A percentile compares a stretch with the other conserved stretches of the same genome.
Conservation (phyloP, 1,140 invertebrate species). For the Potamilus streckersoni region DNA sequence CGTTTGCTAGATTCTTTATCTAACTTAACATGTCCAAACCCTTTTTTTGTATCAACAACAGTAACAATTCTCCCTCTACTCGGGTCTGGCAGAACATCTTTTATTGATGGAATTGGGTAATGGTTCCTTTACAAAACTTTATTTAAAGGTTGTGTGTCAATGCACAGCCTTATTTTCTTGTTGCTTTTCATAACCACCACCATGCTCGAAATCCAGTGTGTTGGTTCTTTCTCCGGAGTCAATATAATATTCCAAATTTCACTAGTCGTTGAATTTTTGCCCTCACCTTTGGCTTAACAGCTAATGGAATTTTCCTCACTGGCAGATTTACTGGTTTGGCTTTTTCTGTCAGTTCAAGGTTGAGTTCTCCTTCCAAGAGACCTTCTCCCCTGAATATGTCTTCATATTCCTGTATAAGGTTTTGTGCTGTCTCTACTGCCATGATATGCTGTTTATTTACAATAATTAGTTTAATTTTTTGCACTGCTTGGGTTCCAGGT, state of each 20-base stretch:
- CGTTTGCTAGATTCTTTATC: constrained; percentile 45
- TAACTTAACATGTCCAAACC: constrained; percentile 49
- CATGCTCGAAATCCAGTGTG: constrained; percentile 23
- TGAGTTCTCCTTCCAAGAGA: neutral
- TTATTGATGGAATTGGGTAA: neutral
- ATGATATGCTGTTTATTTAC: too few species aligned
- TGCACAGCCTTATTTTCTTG: constrained; percentile 34
- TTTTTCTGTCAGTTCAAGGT: neutral
- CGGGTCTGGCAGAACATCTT: constrained; percentile 13
- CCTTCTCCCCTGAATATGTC: too few species aligned
- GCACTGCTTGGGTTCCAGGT: too few species aligned
- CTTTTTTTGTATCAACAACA: constrained; percentile 24
- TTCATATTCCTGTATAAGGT: too few species aligned
- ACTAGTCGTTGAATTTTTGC: neutral
- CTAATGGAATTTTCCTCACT: neutral
- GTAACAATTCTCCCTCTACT: constrained; percentile 7
- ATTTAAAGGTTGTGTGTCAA: constrained; percentile 40
- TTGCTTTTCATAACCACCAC: too few species aligned
- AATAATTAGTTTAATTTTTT: too few species aligned
- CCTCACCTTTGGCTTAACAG: neutral
- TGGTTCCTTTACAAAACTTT: constrained; percentile 6
- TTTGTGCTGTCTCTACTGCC: too few species aligned
- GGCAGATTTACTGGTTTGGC: neutral
- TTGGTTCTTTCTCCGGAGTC: constrained; percentile 36
- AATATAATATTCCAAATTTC: constrained; percentile 10